Evolutionary conservation across 2,888 invertebrate genomes (phyloP), one percentile per base, ranked within the genome.

Genomic region (Watsonalla cultraria): DNA sequence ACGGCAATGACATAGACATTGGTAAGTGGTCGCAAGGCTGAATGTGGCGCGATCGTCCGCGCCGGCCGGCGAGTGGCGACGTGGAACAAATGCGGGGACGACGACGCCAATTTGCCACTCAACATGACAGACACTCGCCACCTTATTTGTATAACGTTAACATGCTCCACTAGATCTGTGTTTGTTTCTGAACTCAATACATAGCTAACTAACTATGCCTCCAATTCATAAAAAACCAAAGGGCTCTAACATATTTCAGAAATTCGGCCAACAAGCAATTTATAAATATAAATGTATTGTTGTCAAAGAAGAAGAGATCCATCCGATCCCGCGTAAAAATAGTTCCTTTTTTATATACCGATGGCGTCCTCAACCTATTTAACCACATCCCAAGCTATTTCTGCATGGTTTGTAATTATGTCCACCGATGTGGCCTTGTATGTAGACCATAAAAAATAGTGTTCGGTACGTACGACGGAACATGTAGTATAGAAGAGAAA

Each of bases 21-120:
- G 78, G 72, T 73, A 64, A 66, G 74, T 65, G 62, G 72, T 53
- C 68, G 72, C 80, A 84, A 84, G 82, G 86, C 80, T 78, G 80
- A 76, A 72, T 70, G 75, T 72, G 72, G 73, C 72, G 77, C 75
- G 76, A 69, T 67, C 65, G 62, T 63, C 66, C 60, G 56, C 54
- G 57, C 53, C 56, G 59, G 57, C 53, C 56, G 59, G 53, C 53
- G 56, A 55, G 55, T 67, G 60, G 59, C 66, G 69, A 72, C 71
- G 68, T 77, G 81, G 79, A 82, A 84, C 84, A 78, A 84, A 84
- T 85, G 76, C 79, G 74, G 70, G 79, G 77, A 81, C 77, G 77
- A 81, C 77, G 75, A 81, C 76, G 80, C 80, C 81, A 85, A 84
- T 86, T 86, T 86, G 80, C 82, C 82, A 80, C 79, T 84, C 80